A percentile compares a stretch with the other conserved stretches of the same genome.
Evolutionary conservation across 2,797 vertebrate genomes (phyloP).

Genomic region (Zenarchopterus dispar): DNA sequence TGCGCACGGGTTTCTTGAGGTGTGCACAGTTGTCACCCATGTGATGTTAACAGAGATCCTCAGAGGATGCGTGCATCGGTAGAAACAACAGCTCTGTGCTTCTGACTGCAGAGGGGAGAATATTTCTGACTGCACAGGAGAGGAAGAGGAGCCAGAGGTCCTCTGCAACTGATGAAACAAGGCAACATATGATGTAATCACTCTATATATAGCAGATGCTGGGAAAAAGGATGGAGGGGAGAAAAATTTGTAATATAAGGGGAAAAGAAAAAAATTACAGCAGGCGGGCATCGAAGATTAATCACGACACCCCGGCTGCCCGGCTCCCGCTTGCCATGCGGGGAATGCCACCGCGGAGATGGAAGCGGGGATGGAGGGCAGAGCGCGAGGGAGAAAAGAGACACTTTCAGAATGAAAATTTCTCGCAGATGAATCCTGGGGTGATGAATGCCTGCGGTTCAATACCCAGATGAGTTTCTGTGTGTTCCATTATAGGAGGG

Average conservation of each 20-base stretch:
- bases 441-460: conserved; percentile 78
- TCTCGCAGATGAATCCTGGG: conserved; percentile 76
- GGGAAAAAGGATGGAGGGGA: conserved; percentile 39
- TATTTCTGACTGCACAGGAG: conserved; percentile 24
- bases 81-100: conserved; percentile 29
- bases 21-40: conserved; percentile 60
- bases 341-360: conserved; percentile 62
- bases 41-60: conserved; percentile 59
- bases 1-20: conserved; percentile 35
- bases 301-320: conserved; percentile 67
- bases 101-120: conserved; percentile 40
- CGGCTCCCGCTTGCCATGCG: conserved; percentile 54
- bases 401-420: conserved; percentile 79
- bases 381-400: conserved; percentile 63
- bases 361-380: conserved; percentile 52
- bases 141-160: conserved; percentile 10
- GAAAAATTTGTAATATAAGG: conserved; percentile 73
- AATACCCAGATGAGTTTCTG: conserved; percentile 80
- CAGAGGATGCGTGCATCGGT: conserved; percentile 41
- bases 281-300: conserved; percentile 78
- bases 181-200: conserved; percentile 69
- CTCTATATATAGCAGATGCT: conserved; percentile 64
- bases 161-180: conserved; percentile 71
- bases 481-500: conserved; percentile 75
- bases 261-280: conserved; percentile 62